A percentile compares a stretch with the other conserved stretches of the same genome.
Evolutionary conservation across 2,888 invertebrate genomes (phyloP).

Genomic region (Trypoxylon attenuatum): DNA sequence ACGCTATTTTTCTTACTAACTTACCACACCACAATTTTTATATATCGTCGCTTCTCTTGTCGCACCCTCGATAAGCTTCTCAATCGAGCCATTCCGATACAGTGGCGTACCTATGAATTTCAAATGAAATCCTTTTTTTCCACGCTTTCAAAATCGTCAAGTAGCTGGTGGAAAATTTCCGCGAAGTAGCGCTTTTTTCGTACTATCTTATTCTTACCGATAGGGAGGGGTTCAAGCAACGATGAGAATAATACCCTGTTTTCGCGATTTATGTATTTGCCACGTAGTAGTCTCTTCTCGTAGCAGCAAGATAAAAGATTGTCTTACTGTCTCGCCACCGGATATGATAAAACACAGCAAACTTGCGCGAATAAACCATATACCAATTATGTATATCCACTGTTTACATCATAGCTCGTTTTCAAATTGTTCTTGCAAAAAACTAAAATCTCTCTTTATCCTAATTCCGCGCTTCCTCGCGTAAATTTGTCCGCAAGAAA

Average conservation of each 20-base stretch:
- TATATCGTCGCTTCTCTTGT: slow-evolving; percentile 80
- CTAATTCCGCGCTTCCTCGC: no score
- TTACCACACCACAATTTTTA: slow-evolving; percentile 77
- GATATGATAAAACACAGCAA: no score
- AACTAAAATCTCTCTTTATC: no score
- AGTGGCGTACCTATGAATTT: slow-evolving; percentile 79
- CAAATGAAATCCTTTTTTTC: neutral
- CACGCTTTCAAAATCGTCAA: neutral
- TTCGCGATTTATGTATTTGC: neutral
- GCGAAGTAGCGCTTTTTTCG: neutral
- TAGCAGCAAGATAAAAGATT: no score
- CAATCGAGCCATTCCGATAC: slow-evolving; percentile 76
- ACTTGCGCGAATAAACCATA: no score
- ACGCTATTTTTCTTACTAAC: slow-evolving; percentile 59
- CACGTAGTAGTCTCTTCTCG: no score
- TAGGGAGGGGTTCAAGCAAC: neutral
- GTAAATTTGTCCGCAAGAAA: no score
- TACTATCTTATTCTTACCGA: neutral
- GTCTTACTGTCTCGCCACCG: neutral
- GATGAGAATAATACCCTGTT: neutral
- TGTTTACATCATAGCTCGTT: no score
- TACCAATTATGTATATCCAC: no score
- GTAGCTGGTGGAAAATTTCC: neutral
- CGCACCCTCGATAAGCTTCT: slow-evolving; percentile 78
- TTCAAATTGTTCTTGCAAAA: no score